Percentiles rank a stretch among this genome's conserved stretches.
phyloP scores from a whole-genome alignment of 2,888 invertebrate genomes.

The Tetragnatha montana region DNA sequence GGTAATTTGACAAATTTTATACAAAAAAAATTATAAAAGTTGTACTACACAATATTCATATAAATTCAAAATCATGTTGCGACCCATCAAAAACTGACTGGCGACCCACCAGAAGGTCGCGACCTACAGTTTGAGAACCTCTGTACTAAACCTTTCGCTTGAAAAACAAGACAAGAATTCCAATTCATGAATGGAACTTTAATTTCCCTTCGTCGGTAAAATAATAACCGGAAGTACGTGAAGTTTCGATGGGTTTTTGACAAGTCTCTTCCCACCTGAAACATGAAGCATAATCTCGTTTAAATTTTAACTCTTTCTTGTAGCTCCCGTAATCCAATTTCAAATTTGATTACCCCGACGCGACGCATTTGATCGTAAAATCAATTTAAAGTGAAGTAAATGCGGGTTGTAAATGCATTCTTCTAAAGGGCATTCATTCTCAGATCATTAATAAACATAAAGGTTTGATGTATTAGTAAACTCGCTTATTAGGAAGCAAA shows the following conservation, averaged over 20 bases:
- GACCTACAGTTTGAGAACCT: no score
- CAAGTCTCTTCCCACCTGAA: not conserved
- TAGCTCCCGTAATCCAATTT: not conserved
- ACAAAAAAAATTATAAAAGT: no score
- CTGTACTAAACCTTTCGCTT: no score
- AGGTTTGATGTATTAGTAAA: no score
- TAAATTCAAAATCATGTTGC: no score
- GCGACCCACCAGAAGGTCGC: no score
- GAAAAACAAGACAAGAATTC: no score
- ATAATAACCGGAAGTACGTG: not conserved
- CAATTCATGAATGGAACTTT: not conserved
- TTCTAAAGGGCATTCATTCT: not conserved
- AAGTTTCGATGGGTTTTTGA: not conserved
- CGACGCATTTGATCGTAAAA: not conserved
- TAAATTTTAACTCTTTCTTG: conserved; percentile 14
- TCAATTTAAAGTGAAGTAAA: not conserved
- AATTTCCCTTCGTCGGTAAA: not conserved
- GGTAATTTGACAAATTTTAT: no score
- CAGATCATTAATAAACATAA: not conserved
- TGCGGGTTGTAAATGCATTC: not conserved
- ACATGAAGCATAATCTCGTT: conserved; percentile 3
- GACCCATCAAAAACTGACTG: no score
- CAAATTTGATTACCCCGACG: not conserved
- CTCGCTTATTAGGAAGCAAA: not conserved
- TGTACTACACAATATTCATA: no score